Conservation (phyloP, 2,888 invertebrate species). For the Augochlorella aurata region DNA sequence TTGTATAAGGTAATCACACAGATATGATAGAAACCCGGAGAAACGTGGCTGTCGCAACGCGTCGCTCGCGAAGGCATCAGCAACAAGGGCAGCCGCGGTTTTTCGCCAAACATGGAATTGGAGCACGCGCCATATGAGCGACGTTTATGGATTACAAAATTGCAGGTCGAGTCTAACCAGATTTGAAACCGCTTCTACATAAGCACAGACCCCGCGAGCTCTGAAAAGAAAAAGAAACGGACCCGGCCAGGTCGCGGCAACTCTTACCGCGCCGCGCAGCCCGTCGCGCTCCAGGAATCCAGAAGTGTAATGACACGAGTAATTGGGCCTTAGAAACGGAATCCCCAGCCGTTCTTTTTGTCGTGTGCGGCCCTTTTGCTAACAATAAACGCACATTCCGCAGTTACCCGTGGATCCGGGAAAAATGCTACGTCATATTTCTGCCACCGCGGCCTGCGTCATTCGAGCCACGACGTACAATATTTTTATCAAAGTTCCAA, state of each 20-base stretch:
- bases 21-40: conserved; percentile 62
- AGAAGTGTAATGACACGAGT: conserved; percentile 75
- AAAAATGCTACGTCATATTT: conserved; percentile 53
- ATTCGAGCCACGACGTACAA: conserved; percentile 16
- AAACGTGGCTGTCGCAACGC: conserved; percentile 59
- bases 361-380: conserved; percentile 65
- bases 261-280: conserved; percentile 52
- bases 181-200: conserved; percentile 75
- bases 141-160: conserved; percentile 76
- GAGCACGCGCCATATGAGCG: conserved; percentile 75
- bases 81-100: conserved; percentile 73
- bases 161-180: conserved; percentile 69
- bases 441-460: conserved; percentile 11
- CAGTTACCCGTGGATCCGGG: conserved; percentile 29
- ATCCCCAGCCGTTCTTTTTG: conserved; percentile 63
- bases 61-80: conserved; percentile 55
- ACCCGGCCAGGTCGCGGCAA: conserved; percentile 41
- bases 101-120: conserved; percentile 78
- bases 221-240: conserved; percentile 54
- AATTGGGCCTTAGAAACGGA: conserved; percentile 76
- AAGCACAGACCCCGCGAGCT: conserved; percentile 58
- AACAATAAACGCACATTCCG: conserved; percentile 61
- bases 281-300: conserved; percentile 68
- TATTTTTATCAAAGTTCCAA: neutral
- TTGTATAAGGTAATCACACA: conserved; percentile 40